These are phyloP conservation scores for Parasteatoda tepidariorum DNA, from an alignment of 1,140 invertebrate species.

Conservation along the genomic window DNA sequence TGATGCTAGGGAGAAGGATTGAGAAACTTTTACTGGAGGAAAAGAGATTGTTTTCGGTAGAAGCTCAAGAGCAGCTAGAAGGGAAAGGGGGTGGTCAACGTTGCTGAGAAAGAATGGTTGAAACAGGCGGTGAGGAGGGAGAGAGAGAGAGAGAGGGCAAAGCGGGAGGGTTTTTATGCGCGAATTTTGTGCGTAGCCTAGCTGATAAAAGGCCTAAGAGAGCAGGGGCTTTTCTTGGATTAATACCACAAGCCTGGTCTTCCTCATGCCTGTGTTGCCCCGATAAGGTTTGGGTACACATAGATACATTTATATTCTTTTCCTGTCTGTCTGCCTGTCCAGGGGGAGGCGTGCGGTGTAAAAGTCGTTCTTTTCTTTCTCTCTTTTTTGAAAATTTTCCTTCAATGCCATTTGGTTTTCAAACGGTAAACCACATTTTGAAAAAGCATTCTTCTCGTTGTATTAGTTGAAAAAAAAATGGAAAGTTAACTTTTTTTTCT, in stretches of 20 bases:
- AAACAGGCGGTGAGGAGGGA: background rate
- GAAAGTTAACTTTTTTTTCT: constrained; percentile 27
- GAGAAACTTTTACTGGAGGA: constrained; percentile 45
- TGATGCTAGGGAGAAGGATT: constrained; percentile 36
- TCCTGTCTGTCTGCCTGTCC: constrained; percentile 8
- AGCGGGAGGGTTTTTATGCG: constrained; percentile 53
- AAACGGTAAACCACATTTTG: constrained; percentile 54
- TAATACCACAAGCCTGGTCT: constrained; percentile 37
- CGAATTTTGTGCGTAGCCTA: constrained; percentile 50
- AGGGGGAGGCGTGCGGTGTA: background rate
- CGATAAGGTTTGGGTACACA: constrained; percentile 58
- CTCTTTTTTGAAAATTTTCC: background rate
- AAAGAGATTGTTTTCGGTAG: constrained; percentile 41
- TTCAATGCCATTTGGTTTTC: constrained; percentile 15
- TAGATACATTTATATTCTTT: constrained; percentile 27
- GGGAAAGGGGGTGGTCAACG: constrained; percentile 18
- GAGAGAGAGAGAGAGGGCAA: background rate
- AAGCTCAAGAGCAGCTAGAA: background rate
- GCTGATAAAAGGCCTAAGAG: constrained; percentile 57
- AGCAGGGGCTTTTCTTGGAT: constrained; percentile 45
- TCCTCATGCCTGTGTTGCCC: constrained; percentile 26
- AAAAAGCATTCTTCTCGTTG: constrained; percentile 1
- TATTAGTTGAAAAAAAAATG: background rate
- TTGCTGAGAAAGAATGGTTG: constrained; percentile 15
- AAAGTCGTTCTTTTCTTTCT: background rate